A percentile compares a stretch with the other conserved stretches of the same genome.
phyloP scores from a whole-genome alignment of 2,888 invertebrate species.

The Latheticus oryzae region DNA sequence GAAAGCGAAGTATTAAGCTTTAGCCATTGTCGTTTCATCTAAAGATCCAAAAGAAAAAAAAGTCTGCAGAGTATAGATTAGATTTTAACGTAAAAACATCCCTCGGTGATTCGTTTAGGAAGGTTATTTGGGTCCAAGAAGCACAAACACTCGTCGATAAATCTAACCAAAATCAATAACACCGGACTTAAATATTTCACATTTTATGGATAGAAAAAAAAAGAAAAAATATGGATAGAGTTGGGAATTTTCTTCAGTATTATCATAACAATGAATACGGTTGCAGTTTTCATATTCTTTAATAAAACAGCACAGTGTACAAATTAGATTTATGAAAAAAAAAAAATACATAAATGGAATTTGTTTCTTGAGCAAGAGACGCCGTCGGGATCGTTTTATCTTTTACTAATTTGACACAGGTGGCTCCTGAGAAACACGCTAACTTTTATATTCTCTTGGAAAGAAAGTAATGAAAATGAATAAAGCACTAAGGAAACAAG shows the following conservation, averaged over 20 bases:
- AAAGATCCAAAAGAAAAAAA: no score
- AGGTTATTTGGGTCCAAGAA: constrained; percentile 24
- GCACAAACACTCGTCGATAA: constrained; percentile 27
- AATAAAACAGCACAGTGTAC: constrained; percentile 50
- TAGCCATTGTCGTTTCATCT: constrained; percentile 26
- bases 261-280: constrained; percentile 27
- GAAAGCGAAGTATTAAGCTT: constrained; percentile 31
- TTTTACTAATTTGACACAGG: constrained; percentile 64
- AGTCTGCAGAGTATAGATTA: constrained; percentile 36
- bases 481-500: constrained; percentile 47
- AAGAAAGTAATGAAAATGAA: constrained; percentile 52
- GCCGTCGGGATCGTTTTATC: constrained; percentile 60
- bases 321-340: constrained; percentile 57
- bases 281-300: constrained; percentile 43
- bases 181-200: constrained; percentile 15
- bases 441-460: constrained; percentile 54
- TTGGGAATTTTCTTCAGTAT: constrained; percentile 17
- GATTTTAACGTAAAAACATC: constrained; percentile 35
- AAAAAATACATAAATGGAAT: constrained; percentile 54
- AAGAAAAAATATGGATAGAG: neutral
- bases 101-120: constrained; percentile 27
- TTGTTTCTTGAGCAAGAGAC: constrained; percentile 50
- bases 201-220: constrained; percentile 11
- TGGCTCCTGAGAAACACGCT: constrained; percentile 55
- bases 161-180: constrained; percentile 26